Evolutionary conservation across 2,113 vertebrate species (phyloP).

Genomic region (Myrmecophaga tridactyla): DNA sequence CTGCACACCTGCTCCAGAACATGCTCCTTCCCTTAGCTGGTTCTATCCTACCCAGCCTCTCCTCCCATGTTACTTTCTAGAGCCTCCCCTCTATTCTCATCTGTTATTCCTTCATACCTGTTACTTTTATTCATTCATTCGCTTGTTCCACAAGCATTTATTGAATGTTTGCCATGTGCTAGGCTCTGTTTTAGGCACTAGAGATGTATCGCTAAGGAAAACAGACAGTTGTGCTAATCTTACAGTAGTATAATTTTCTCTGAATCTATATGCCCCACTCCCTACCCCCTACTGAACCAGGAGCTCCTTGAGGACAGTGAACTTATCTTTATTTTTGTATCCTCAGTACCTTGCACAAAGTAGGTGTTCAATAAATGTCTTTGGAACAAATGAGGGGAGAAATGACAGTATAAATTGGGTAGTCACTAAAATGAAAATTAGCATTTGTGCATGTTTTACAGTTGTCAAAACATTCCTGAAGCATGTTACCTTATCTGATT

Average conservation of each 20-base stretch:
- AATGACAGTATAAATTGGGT: not conserved
- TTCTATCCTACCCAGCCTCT: not conserved
- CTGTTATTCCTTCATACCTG: not conserved
- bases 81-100: too few species aligned
- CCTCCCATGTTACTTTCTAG: not conserved
- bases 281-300: too few species aligned
- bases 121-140: not conserved
- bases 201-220: not conserved
- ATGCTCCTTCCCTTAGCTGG: not conserved
- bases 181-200: not conserved
- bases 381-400: not conserved
- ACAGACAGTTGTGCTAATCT: not conserved
- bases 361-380: not conserved
- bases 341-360: not conserved
- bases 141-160: not conserved
- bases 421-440: slow-evolving; percentile 38
- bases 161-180: not conserved
- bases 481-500: not conserved
- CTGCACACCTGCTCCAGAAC: accelerated
- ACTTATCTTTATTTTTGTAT: not conserved
- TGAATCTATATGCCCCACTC: not conserved
- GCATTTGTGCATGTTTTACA: not conserved
- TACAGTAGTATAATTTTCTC: accelerated
- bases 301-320: not conserved
- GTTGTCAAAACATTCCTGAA: slow-evolving; percentile 1